Percentiles rank a stretch among this genome's conserved stretches.
These are phyloP conservation scores for Neotragus moschatus DNA, from an alignment of 2,113 vertebrate genomes.

Conservation along the genomic window DNA sequence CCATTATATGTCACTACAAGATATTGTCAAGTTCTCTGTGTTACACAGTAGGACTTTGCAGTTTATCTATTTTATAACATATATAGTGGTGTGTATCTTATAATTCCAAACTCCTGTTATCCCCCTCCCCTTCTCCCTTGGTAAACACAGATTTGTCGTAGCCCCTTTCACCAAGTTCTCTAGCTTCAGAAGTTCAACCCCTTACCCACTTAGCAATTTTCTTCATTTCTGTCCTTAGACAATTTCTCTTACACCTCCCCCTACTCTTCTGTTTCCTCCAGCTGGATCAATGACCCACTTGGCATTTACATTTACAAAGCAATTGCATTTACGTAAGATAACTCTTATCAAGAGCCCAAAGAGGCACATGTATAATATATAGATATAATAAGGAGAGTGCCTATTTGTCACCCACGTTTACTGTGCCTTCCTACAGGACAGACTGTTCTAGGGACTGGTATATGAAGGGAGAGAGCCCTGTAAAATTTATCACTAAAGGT, in stretches of 20 bases:
- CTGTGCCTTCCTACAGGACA: constrained; percentile 6
- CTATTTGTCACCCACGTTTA: constrained; percentile 62
- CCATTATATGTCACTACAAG: not conserved
- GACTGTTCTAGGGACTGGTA: constrained; percentile 41
- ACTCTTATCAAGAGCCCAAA: constrained; percentile 44
- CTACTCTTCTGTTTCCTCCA: constrained; percentile 53
- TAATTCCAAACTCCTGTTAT: not conserved
- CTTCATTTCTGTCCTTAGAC: constrained; percentile 49
- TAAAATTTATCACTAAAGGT: constrained; percentile 59
- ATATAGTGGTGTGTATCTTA: not conserved
- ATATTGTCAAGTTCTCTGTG: not conserved
- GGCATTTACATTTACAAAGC: constrained; percentile 67
- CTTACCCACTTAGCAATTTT: constrained; percentile 58
- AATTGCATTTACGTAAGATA: constrained; percentile 62
- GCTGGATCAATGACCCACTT: constrained; percentile 57
- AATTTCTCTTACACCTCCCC: constrained; percentile 25
- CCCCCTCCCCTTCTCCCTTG: not conserved
- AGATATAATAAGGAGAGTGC: constrained; percentile 23
- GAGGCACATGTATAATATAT: constrained; percentile 43
- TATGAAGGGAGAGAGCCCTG: not conserved
- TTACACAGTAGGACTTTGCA: not conserved
- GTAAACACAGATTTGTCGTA: not conserved
- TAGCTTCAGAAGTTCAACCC: constrained; percentile 3
- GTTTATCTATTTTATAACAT: not conserved
- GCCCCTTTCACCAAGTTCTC: not conserved